Percentiles rank a stretch among this genome's conserved stretches.
Conservation (phyloP, 2,888 invertebrate genomes). For the Neoitamus cyanurus region DNA sequence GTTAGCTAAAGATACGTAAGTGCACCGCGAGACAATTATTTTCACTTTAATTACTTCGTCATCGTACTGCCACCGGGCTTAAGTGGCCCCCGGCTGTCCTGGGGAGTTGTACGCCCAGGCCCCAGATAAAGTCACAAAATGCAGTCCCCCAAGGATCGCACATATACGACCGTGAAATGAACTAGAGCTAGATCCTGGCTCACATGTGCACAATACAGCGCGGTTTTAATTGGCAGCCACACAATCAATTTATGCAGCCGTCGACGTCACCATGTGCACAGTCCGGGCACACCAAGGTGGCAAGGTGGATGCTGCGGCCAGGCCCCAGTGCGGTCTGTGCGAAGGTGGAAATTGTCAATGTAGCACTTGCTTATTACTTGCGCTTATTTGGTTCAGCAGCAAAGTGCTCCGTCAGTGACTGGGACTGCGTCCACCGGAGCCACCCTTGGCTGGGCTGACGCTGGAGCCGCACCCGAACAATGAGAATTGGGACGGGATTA, state of each 20-base stretch:
- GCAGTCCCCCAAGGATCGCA: neutral
- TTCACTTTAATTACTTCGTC: conserved; percentile 47
- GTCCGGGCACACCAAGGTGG: neutral
- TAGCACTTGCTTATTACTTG: conserved; percentile 11
- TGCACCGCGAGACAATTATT: conserved; percentile 44
- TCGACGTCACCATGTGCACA: neutral
- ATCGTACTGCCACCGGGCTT: conserved; percentile 23
- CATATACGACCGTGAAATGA: neutral
- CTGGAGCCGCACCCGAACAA: neutral
- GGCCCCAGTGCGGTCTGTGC: neutral
- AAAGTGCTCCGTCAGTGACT: neutral
- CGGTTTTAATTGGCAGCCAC: conserved; percentile 33
- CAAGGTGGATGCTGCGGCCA: neutral
- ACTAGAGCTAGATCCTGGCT: neutral
- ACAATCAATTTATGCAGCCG: conserved; percentile 20
- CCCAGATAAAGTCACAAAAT: neutral
- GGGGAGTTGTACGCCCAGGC: neutral
- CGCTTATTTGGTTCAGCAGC: neutral
- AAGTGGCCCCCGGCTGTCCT: conserved; percentile 1
- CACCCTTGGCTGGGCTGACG: neutral
- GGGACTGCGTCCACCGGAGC: neutral
- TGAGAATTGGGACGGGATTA: neutral
- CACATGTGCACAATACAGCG: neutral
- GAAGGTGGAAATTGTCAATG: conserved; percentile 22
- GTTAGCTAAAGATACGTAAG: conserved; percentile 38